Conservation (phyloP, 2,888 invertebrate species). For the Nomada lathburiana region DNA sequence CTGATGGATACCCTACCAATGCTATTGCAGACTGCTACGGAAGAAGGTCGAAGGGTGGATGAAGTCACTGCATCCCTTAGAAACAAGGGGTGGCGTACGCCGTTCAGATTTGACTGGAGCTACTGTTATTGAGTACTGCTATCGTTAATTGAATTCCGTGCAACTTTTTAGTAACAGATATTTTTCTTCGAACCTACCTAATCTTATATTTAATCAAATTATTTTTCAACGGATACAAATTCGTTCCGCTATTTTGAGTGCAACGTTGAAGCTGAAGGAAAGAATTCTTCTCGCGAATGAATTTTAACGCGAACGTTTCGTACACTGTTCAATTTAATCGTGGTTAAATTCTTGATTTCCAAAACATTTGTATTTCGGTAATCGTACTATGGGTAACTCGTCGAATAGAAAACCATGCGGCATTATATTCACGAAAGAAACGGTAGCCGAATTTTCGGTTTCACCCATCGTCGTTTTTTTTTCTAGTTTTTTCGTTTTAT, state of each 20-base stretch:
- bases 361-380: too few relatives aligned
- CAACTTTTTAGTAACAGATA: too few relatives aligned
- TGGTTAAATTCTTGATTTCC: too few relatives aligned
- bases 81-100: neutral
- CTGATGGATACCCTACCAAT: constrained; percentile 5
- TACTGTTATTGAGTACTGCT: neutral
- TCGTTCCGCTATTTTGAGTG: too few relatives aligned
- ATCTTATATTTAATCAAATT: too few relatives aligned
- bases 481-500: neutral
- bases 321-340: too few relatives aligned
- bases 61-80: neutral
- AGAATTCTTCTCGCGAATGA: too few relatives aligned
- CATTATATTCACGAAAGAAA: neutral
- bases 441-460: constrained; percentile 18
- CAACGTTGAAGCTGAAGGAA: too few relatives aligned
- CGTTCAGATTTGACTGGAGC: neutral
- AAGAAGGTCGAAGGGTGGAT: neutral
- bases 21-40: neutral
- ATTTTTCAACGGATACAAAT: too few relatives aligned
- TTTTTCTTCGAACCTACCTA: too few relatives aligned
- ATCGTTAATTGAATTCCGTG: too few relatives aligned
- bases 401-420: neutral
- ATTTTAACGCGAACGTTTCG: too few relatives aligned
- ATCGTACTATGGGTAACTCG: neutral
- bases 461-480: neutral